Base-by-base conservation (phyloP, 2,797 vertebrate genomes). In the Sebastes umbrosus region DNA sequence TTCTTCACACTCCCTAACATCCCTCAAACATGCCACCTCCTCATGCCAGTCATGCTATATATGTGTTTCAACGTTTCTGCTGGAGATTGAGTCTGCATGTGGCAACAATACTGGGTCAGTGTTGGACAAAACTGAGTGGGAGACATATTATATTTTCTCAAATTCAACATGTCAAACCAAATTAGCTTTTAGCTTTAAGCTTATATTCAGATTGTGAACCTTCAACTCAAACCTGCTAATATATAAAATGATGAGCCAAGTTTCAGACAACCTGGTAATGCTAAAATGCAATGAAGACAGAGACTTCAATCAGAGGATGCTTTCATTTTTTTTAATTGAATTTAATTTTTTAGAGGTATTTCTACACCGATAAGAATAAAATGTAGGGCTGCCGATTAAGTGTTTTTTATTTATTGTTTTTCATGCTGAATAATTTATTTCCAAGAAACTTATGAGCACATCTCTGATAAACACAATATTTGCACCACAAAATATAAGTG, bases 11-110 rank as follows among this genome's bases (percentile, higher is more conserved):
- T 31, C n/a, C 50, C 13, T 13, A 13, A 39, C 13, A 46, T 57
- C 55, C 4, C n/a, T 60, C 18, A 50, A 25, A n/a, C 24, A n/a
- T 71, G 50, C 25, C 27, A 10, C 20, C 27, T 34, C 52, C n/a
- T 50, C n/a, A 1, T 36, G 52, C 50, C 5, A 34, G 58, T 25
- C 25, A 58, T 55, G 10, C 50, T 65, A 12, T 67, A 4, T 46
- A 18, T 82, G 34, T 60, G 27, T 34, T 68, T 69, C 13, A 54
- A 3, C 0, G 31, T 65, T 64, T 69, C 46, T 25, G 24, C 4
- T 3, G 55, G 25, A 75, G 31, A 27, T 52, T 12, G 4, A n/a
- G 54, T 76, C 34, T 73, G 36, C 36, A 60, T 68, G 34, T 70
- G 36, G 31, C 8, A 54, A 7, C 59, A 46, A 2, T 34, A 16